Evolutionary conservation across 1,140 invertebrate species (phyloP).

Genomic region (Arion vulgaris): DNA sequence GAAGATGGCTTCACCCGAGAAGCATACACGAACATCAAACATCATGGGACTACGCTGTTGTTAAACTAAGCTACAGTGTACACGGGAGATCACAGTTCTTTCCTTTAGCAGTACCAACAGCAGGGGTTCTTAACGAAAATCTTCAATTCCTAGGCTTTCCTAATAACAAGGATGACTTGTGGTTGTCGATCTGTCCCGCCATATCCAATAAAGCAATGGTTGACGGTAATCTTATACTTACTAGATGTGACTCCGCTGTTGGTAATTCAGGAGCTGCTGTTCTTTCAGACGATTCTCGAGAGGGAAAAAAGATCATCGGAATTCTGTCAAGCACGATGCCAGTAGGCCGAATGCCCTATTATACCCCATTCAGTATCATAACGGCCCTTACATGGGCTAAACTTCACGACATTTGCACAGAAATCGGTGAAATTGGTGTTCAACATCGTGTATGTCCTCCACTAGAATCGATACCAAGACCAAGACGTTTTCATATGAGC

Average conservation of each 20-base stretch:
- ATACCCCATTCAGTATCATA: constrained; percentile 52
- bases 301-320: constrained; percentile 54
- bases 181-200: constrained; percentile 51
- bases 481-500: neutral
- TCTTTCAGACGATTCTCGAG: constrained; percentile 47
- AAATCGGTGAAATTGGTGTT: constrained; percentile 51
- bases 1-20: constrained; percentile 47
- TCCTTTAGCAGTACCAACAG: constrained; percentile 51
- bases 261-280: constrained; percentile 62
- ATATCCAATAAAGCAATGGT: constrained; percentile 45
- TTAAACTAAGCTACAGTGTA: constrained; percentile 50
- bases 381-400: constrained; percentile 58
- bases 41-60: constrained; percentile 59
- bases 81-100: constrained; percentile 53
- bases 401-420: constrained; percentile 57
- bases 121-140: constrained; percentile 47
- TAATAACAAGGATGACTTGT: constrained; percentile 44
- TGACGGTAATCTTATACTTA: constrained; percentile 56
- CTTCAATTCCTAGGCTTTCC: constrained; percentile 62
- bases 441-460: constrained; percentile 51
- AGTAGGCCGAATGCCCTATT: constrained; percentile 35
- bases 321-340: constrained; percentile 57
- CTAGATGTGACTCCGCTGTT: constrained; percentile 54
- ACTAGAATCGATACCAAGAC: constrained; percentile 17
- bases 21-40: constrained; percentile 30